Conservation (phyloP, 1,140 invertebrate genomes). For the Rhagoletis pomonella region DNA sequence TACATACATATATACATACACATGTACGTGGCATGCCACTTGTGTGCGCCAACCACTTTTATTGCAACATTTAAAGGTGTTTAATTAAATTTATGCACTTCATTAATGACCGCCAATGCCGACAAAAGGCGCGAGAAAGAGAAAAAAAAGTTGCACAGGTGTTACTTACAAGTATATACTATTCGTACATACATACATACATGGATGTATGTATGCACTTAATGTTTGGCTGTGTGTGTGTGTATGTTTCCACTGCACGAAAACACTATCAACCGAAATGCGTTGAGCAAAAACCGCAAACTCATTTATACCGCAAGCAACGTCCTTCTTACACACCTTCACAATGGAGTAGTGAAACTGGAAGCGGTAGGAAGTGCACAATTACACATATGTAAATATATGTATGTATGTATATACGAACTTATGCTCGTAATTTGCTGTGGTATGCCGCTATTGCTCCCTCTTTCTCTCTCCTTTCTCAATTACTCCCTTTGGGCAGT, state of each 20-base stretch:
- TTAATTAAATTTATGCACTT: conserved; percentile 54
- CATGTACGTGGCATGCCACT: neutral
- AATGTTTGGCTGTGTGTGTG: neutral
- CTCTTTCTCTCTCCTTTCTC: neutral
- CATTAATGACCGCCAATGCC: conserved; percentile 33
- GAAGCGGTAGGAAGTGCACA: neutral
- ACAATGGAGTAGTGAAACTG: too few relatives aligned
- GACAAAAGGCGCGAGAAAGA: neutral
- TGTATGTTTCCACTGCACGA: neutral
- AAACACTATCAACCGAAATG: neutral
- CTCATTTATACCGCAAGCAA: neutral
- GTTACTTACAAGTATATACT: neutral
- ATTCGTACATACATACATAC: neutral
- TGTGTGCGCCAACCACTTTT: neutral
- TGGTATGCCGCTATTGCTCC: neutral
- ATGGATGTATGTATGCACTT: neutral
- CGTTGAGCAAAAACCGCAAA: conserved; percentile 38
- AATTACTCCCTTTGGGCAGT: too few relatives aligned
- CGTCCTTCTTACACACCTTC: neutral
- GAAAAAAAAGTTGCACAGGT: neutral
- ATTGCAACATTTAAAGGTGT: conserved; percentile 35
- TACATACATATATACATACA: neutral
- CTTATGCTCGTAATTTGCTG: conserved; percentile 10
- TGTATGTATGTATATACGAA: neutral
- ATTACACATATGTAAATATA: neutral